Base-by-base conservation (phyloP, 2,888 invertebrate species). In the Diplolepis rosae region DNA sequence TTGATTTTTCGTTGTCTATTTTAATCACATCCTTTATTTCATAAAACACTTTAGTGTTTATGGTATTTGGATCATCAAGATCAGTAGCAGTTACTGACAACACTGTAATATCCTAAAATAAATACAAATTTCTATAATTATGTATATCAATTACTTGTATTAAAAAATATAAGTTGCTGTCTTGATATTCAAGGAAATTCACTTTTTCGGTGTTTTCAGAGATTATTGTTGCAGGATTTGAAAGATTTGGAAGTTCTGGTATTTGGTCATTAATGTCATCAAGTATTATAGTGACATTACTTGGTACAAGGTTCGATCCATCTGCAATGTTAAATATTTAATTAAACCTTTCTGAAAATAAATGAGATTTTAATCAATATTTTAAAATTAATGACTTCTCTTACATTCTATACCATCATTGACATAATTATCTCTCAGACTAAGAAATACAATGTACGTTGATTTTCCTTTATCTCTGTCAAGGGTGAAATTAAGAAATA, bases 181-280 rank as follows among this genome's bases (percentile, higher is more conserved):
- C n/a, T n/a, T n/a, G n/a, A n/a, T n/a, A n/a, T n/a, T n/a, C n/a
- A n/a, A 56, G 28, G 35, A 7, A 52, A 48, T 61, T 24, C 39
- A 76, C 77, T 32, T 71, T 73, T 7, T 70, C 30, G 22, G 79
- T 76, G 61, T 82, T 79, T 78, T 87, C 87, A 1, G 79, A 77
- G 22, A 85, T 77, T 54, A 70, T 80, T 0, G 75, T 79, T 4
- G 72, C 72, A 65, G 82, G 84, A 18, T 79, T 71, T 3, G 70
- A 68, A 1, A 69, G 70, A 32, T 74, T 72, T 0, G 91, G 91
- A 79, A 91, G 80, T 75, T 89, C 86, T 0, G 93, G 93, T 0
- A 90, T 90, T 73, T 93, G 91, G 84, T 93, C 92, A 79, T 93
- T 93, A 1, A 92, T 90, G 80, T 93, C 93, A 28, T 89, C 75